Evolutionary conservation across 2,113 vertebrate species (phyloP).

Genomic region (Ceyx margarethae): DNA sequence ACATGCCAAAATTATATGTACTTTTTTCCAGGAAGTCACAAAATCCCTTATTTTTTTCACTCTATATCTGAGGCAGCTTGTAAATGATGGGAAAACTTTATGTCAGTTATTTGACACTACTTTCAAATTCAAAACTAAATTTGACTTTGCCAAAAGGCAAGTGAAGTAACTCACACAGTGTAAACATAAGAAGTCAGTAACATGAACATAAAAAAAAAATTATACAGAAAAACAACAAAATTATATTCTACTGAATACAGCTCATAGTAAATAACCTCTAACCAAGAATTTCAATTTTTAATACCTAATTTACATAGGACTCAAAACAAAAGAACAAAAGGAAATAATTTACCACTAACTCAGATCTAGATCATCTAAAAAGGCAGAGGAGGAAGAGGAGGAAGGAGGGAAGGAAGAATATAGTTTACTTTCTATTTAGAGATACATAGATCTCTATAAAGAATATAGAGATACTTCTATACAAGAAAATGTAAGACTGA

Average conservation of each 20-base stretch:
- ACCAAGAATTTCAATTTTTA: background rate
- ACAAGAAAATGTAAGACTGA: background rate
- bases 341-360: background rate
- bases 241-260: background rate
- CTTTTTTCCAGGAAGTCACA: background rate
- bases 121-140: background rate
- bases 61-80: background rate
- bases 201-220: background rate
- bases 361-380: background rate
- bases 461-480: background rate
- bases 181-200: background rate
- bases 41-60: background rate
- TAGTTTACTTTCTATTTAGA: background rate
- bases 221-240: background rate
- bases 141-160: background rate
- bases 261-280: background rate
- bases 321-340: background rate
- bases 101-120: background rate
- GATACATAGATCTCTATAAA: too few species aligned
- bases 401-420: background rate
- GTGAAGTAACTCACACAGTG: background rate
- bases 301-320: background rate
- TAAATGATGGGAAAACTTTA: background rate
- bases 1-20: background rate
- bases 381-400: rapidly evolving